Base-by-base conservation (phyloP, 2,113 vertebrate genomes). In the Cygnus atratus region DNA sequence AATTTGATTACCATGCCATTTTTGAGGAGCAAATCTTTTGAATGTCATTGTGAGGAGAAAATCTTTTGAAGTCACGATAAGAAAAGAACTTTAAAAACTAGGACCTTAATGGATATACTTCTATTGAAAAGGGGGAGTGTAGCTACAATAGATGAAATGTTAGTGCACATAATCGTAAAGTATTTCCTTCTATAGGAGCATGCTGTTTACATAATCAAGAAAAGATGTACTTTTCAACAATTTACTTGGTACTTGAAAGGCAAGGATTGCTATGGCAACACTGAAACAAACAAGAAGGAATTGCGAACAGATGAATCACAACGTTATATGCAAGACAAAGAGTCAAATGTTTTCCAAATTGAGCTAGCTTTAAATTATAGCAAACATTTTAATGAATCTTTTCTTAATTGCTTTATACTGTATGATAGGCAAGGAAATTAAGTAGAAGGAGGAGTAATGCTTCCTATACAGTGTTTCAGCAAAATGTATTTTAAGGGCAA, bases 231-330 rank as follows among this genome's bases (percentile, higher is more conserved):
- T 95, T 87, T 94, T 97, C 86, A 83, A 71, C 88, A 92, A 96
- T 96, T 97, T 97, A 88, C 83, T 96, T 86, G 35, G 35, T 95
- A 95, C 93, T 98, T 96, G 92, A 97, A 98, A 96, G 93, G 70
- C 92, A 95, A 93, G 68, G 61, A 96, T 97, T 96, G 71, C 95
- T 96, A 97, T 97, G 88, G 91, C 68, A 97, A 97, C 94, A 10
- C 46, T 87, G 94, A 95, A 95, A 97, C 92, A 96, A 97, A 97
- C 94, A 97, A 97, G 91, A 87, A 82, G 9, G 70, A 96, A 97
- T 57, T 84, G 82, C 66, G 67, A 93, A 74, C 72, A 84, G 92
- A 95, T 96, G 95, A 97, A 95, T 97, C 94, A 97, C 5, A 26
- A 90, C 72, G 19, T 57, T 90, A 88, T 68, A 93, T 70, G 71